Evolutionary conservation across 1,140 invertebrate species (phyloP).

Genomic region (Ceratina australensis): DNA sequence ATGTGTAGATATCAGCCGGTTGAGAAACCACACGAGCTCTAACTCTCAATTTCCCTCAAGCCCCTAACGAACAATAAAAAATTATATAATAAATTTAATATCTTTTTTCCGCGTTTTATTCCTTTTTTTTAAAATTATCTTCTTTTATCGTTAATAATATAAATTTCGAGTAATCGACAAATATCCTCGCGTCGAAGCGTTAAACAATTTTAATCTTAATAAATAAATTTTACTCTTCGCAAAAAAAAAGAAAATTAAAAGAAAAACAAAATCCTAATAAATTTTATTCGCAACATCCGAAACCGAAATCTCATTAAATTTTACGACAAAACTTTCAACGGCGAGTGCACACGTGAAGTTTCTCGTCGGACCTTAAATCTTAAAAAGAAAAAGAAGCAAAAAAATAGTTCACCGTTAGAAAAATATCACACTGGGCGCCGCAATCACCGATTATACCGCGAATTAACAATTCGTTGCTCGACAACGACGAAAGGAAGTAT

Average conservation of each 20-base stretch:
- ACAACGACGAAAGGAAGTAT: background rate
- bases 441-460: conserved; percentile 42
- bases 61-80: conserved; percentile 16
- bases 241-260: background rate
- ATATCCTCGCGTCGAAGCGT: background rate
- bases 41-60: background rate
- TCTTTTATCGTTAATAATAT: conserved; percentile 7
- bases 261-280: background rate
- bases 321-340: conserved; percentile 5
- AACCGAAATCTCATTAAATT: conserved; percentile 4
- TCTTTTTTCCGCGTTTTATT: background rate
- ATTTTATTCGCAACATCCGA: background rate
- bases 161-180: conserved; percentile 15
- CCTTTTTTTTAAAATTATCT: background rate
- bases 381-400: conserved; percentile 19
- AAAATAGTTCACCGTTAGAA: conserved; percentile 65
- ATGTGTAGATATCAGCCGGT: conserved; percentile 1
- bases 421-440: conserved; percentile 77
- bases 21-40: conserved; percentile 23
- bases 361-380: conserved; percentile 39
- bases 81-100: conserved; percentile 29
- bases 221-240: conserved; percentile 1
- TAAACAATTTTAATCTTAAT: conserved; percentile 9
- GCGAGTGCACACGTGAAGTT: conserved; percentile 27
- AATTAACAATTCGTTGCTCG: conserved; percentile 54